Base-by-base conservation (phyloP, 2,888 invertebrate genomes). In the Eupithecia inturbata region DNA sequence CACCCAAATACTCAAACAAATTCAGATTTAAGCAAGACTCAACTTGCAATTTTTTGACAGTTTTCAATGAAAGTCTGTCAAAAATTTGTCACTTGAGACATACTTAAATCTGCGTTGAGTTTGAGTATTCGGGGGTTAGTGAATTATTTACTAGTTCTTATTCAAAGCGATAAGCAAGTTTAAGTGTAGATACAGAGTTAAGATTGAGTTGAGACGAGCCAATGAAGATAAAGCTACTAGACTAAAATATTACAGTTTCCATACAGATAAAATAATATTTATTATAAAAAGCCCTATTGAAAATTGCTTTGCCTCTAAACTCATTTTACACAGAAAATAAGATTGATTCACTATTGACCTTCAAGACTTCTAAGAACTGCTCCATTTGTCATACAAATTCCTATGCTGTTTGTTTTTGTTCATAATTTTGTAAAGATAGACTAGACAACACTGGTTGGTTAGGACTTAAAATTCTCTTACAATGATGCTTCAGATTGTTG, bases 331-430 rank as follows among this genome's bases (percentile, higher is more conserved):
- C 57, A 10, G 63, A 22, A n/a, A 19, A 64, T n/a, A 22, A 33
- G 80, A 67, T 57, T 67, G 71, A 71, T 72, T 76, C 81, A 82
- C 80, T 86, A 88, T 87, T 86, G 85, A 83, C 91, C 91, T 91
- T 90, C 89, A 80, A 63, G 76, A 71, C 71, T 78, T 89, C 91
- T 87, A 77, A 87, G 89, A 88, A 86, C 75, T 71, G 78, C 78
- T 82, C 68, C 71, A 84, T 71, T 76, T 85, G 89, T 89, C 90
- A 87, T 86, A 84, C 85, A 82, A 85, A 90, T 91, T 89, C 89
- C 88, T 78, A 74, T 73, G 81, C 81, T 84, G 84, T 87, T 84
- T 87, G 82, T 81, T 82, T 82, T 82, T 64, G 79, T 70, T 78
- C 78, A 81, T 80, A 76, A 64, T n/a, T 64, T 64, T 33, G 28